A percentile compares a stretch with the other conserved stretches of the same genome.
Conservation (phyloP, 2,888 invertebrate species). For the Meta bourneti region DNA sequence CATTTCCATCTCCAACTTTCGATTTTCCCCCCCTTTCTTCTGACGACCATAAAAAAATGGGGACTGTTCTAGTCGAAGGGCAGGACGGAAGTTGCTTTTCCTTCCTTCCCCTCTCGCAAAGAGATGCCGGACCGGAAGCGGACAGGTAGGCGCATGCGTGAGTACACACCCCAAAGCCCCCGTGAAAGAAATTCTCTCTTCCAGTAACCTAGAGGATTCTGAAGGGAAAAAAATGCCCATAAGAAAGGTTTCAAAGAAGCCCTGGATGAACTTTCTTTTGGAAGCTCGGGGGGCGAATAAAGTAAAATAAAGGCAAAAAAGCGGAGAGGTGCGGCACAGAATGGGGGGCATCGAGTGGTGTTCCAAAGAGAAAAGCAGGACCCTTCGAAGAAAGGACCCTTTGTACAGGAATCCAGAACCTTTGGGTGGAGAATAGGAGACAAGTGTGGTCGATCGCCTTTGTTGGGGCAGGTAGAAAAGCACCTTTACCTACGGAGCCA, state of each 20-base stretch:
- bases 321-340: constrained; percentile 64
- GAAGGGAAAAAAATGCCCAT: constrained; percentile 28
- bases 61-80: not conserved
- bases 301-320: constrained; percentile 67
- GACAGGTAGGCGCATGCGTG: constrained; percentile 70
- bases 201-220: constrained; percentile 74
- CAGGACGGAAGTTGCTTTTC: constrained; percentile 49
- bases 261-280: constrained; percentile 74
- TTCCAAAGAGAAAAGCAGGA: constrained; percentile 34
- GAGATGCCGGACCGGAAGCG: constrained; percentile 66
- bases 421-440: constrained; percentile 39
- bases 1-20: not conserved
- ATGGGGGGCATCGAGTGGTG: constrained; percentile 43
- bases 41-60: not conserved
- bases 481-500: constrained; percentile 64
- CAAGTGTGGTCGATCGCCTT: constrained; percentile 74
- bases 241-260: constrained; percentile 34
- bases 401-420: constrained; percentile 59
- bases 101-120: not conserved
- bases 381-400: constrained; percentile 31
- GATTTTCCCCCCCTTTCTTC: not conserved
- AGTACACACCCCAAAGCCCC: constrained; percentile 70
- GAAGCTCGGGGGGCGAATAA: constrained; percentile 39
- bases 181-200: constrained; percentile 21
- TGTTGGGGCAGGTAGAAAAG: constrained; percentile 71